A percentile compares a stretch with the other conserved stretches of the same genome.
Evolutionary conservation across 1,140 invertebrate species (phyloP).

Genomic region (Phymorhynchus buccinoides): DNA sequence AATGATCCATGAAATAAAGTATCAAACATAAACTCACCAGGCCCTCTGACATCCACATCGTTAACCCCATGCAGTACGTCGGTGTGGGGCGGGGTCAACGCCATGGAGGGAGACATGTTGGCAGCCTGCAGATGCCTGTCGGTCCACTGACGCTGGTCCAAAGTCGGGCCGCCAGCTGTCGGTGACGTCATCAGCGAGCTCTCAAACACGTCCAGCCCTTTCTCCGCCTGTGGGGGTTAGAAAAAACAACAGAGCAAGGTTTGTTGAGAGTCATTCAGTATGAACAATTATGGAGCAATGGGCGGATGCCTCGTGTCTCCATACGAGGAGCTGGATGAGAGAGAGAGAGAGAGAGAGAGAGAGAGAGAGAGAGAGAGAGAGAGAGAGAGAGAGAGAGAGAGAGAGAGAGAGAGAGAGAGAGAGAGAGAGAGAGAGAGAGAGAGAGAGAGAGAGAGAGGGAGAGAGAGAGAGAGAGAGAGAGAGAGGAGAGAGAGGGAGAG

Average conservation of each 20-base stretch:
- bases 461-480: neutral
- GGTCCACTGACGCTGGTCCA: conserved; percentile 89
- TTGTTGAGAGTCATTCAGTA: too few relatives aligned
- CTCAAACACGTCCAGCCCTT: conserved; percentile 43
- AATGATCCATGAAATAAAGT: too few relatives aligned
- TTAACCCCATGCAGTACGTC: conserved; percentile 67
- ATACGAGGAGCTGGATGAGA: neutral
- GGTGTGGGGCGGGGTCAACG: conserved; percentile 80
- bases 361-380: too few relatives aligned
- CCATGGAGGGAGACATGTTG: conserved; percentile 75
- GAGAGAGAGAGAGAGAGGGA: too few relatives aligned
- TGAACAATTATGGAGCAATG: too few relatives aligned
- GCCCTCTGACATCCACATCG: conserved; percentile 67
- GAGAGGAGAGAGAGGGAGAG: too few relatives aligned
- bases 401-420: too few relatives aligned
- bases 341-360: neutral
- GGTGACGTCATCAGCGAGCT: neutral
- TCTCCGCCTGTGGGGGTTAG: conserved; percentile 46
- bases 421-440: too few relatives aligned
- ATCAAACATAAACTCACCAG: conserved; percentile 46
- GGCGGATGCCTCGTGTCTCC: too few relatives aligned
- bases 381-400: too few relatives aligned
- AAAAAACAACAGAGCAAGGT: too few relatives aligned
- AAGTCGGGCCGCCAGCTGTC: too few relatives aligned
- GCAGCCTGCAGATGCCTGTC: conserved; percentile 93